These are phyloP conservation scores for Henricia sp. DNA, from an alignment of 53 echinoderm and acorn worm species.

Conservation along the genomic window DNA sequence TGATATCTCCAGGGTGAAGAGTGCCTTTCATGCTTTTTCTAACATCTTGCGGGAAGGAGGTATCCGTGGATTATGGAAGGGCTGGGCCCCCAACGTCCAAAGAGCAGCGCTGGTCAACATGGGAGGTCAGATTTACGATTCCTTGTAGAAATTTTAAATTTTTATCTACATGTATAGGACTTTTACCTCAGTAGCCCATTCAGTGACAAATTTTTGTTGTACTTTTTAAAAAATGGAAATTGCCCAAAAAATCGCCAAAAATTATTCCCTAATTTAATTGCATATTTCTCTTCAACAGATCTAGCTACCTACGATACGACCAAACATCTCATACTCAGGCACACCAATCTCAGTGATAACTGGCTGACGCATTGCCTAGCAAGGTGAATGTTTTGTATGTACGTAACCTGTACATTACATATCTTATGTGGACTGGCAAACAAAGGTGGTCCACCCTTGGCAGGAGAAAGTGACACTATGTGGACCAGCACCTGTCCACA, in stretches of 20 bases:
- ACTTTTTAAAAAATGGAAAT: not conserved
- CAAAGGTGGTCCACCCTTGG: too few species aligned
- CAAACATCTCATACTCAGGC: constrained; percentile 84
- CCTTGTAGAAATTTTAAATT: too few species aligned
- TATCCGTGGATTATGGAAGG: constrained; percentile 85
- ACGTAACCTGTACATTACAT: too few species aligned
- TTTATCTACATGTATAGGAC: too few species aligned
- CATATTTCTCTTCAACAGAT: constrained; percentile 66
- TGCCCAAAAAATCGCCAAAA: not conserved
- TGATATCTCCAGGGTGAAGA: constrained; percentile 61
- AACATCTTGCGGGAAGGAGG: constrained; percentile 72
- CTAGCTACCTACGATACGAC: constrained; percentile 92
- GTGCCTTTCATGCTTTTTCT: constrained; percentile 61
- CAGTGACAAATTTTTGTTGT: too few species aligned
- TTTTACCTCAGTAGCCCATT: too few species aligned
- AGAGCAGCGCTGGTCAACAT: constrained; percentile 97
- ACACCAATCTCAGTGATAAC: constrained; percentile 82
- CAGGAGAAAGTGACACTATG: too few species aligned
- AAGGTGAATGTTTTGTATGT: constrained; percentile 64
- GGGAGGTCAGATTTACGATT: constrained; percentile 96
- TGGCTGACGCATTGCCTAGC: constrained; percentile 87
- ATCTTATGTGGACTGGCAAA: too few species aligned
- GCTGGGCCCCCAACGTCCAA: constrained; percentile 97
- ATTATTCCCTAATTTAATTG: too few species aligned
- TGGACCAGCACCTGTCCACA: too few species aligned